Base-by-base conservation (phyloP, 2,113 vertebrate species). In the Thermophis baileyi region DNA sequence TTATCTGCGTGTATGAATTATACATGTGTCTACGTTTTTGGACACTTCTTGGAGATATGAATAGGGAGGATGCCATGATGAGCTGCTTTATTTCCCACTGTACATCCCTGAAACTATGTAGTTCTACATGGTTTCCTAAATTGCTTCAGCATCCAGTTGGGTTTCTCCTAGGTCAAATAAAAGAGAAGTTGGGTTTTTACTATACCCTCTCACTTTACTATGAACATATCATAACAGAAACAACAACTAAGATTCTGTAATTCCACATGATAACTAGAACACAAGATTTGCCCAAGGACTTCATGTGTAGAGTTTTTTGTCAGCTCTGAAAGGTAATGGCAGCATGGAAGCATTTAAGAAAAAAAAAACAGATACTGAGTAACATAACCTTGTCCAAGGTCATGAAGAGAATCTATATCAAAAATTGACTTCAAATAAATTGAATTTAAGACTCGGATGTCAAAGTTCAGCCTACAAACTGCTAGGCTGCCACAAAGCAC, bases 381-480 rank as follows among this genome's bases (percentile, higher is more conserved):
- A 94, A 94, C 96, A 93, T 95, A 96, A 96, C 94, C 94, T 94
- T 95, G 94, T 94, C 92, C 95, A 92, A 91, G 95, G 96, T 96
- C 54, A 96, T 92, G 47, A 46, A 94, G 90, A 91, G 95, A 94
- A 96, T 95, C 92, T 2, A 88, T 94, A 95, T 94, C 93, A 88
- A 90, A 95, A 94, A 54, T 1, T 90, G 54, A 86, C 89, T 90
- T 90, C 89, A 93, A 90, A 27, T 93, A 91, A 93, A 94, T 90
- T 60, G 87, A 89, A 89, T 86, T 87, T 94, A 95, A 94, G 94
- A 94, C 96, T 96, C 85, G 40, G 0, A 1, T 91, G 93, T 94
- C 85, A 50, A 92, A 94, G 94, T 95, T 92, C 94, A 24, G 91
- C 54, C 0, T 91, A 0, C 85, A 35, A 93, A 96, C 95, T 94